Evolutionary conservation across 1,140 invertebrate species (phyloP), one percentile per base, ranked within the genome.

Genomic region (Belonocnema kinseyi): DNA sequence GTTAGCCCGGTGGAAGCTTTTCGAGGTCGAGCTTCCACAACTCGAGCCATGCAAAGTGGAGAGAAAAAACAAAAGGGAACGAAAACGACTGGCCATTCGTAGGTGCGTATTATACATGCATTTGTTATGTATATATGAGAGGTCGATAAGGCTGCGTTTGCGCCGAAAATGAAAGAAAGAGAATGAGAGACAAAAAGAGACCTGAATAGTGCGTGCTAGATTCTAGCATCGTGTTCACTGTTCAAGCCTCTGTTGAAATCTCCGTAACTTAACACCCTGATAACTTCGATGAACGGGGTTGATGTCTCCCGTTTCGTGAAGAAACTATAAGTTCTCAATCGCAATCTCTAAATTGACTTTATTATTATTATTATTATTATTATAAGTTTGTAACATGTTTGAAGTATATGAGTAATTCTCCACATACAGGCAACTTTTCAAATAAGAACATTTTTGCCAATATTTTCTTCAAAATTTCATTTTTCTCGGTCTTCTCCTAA

Each of bases 211-310:
- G 13, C 61, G 85, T 81, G 13, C 61, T 66, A 16, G 82, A 80
- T 75, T 83, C 75, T 46, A 73, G 80, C 78, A 70, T 78, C 80
- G 78, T 79, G 83, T 87, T 86, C 82, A 79, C 77, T 80, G 83
- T 87, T 86, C 82, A 79, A 80, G 77, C 78, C 71, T 85, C 83
- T 85, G 83, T 85, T 85, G 83, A 85, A 85, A 83, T 85, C 83
- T 85, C 83, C 83, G 83, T 83, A 85, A 85, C 80, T 75, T 80
- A 82, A 85, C 79, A 85, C 83, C 82, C 21, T 50, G 54, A 81
- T 74, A 86, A 88, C 84, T 83, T 85, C 76, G 80, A 83, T 76
- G 79, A 79, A 84, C 81, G 82, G 82, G 83, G 85, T 89, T 88
- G 88, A 88, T 88, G 88, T 88, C 87, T 85, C 86, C 80, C 77